Evolutionary conservation across 1,140 invertebrate genomes (phyloP), one percentile per base, ranked within the genome.

Genomic region (Drosophila pseudoananassae): DNA sequence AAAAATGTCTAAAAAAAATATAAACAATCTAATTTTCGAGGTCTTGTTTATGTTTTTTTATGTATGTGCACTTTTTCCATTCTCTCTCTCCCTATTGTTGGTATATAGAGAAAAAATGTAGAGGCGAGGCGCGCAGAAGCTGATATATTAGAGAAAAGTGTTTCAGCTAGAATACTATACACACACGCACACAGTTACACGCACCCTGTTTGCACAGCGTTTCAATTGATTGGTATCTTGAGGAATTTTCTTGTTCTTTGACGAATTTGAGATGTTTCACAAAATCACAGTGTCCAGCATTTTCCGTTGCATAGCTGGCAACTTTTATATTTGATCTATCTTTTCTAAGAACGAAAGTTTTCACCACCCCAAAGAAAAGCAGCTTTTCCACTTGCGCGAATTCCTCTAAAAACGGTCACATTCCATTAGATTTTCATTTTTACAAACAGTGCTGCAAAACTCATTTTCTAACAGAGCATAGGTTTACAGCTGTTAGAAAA

Each of bases 91-190:
- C 74, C 81, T 65, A 78, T 78, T 85, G 81, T 85, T 84, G 82
- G 82, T 85, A 85, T 85, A 83, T 83, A 84, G 79, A 84, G 80
- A 84, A 82, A 78, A 83, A 83, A 61, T 84, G 76, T 78, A 70
- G 61, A 69, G 57, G 57, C 50, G 58, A 58, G 56, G 56, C 60
- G 60, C 63, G 63, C 63, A 66, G 63, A 60, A 64, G 43, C 45
- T 66, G 45, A 45, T 59, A 68, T 68, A 68, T 76, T 68, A 78
- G 72, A 79, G 74, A 76, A 70, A 77, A 80, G 64, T 56, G 65
- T 65, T 51, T 78, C 61, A 79, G 71, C 78, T 49, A 72, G 77
- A 57, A 59, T 58, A 47, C 29, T 43, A 69, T 49, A 57, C 23
- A 17, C 59, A 46, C 69, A 83, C 79, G 77, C 71, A 83, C 79